Percentiles rank a stretch among this genome's conserved stretches.
These are phyloP conservation scores for Monarcha castaneiventris DNA, from an alignment of 2,113 vertebrate genomes.

Conservation along the genomic window DNA sequence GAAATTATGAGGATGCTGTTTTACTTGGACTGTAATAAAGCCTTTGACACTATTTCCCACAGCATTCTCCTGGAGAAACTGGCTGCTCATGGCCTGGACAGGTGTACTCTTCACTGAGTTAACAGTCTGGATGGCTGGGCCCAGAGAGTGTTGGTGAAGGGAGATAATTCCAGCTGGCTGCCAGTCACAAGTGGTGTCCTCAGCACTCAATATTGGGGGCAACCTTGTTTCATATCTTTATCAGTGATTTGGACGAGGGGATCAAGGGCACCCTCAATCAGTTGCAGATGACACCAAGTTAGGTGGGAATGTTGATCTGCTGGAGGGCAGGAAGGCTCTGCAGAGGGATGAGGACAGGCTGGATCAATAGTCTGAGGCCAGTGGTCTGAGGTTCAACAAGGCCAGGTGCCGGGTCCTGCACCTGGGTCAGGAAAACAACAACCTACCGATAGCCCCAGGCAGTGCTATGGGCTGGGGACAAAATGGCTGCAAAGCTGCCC, in stretches of 20 bases:
- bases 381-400: neutral
- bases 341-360: neutral
- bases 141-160: neutral
- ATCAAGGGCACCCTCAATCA: fast-evolving
- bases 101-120: too few relatives aligned
- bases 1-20: neutral
- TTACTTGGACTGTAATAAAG: neutral
- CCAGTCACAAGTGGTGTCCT: neutral
- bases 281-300: neutral
- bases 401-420: fast-evolving
- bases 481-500: neutral
- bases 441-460: neutral
- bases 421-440: neutral
- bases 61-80: neutral
- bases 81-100: neutral
- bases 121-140: neutral
- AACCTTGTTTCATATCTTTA: neutral
- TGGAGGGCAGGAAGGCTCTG: neutral
- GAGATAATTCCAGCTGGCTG: neutral
- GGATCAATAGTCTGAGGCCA: neutral
- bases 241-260: neutral
- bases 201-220: neutral
- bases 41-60: neutral
- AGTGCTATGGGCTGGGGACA: too few relatives aligned
- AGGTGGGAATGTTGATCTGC: neutral